Conservation (phyloP, 2,888 invertebrate genomes). For the Germaria angustata region DNA sequence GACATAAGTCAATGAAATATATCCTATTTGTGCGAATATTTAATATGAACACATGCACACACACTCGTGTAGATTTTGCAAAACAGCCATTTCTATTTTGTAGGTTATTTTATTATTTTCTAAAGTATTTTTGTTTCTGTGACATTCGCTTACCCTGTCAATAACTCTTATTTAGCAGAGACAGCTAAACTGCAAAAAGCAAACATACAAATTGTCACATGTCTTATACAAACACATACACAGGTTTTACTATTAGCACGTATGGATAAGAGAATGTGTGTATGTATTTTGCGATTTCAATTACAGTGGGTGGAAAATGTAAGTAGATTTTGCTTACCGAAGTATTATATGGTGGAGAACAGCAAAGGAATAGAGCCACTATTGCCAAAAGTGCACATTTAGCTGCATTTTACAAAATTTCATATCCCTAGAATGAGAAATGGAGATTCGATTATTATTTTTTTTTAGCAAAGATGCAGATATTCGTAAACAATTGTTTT, state of each 20-base stretch:
- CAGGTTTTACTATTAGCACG: not conserved
- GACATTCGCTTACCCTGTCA: conserved; percentile 58
- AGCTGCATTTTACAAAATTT: too few species aligned
- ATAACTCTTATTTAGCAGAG: conserved; percentile 52
- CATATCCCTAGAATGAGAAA: too few species aligned
- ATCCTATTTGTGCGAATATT: conserved; percentile 54
- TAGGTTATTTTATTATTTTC: conserved; percentile 68
- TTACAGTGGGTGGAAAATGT: not conserved
- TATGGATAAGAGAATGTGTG: not conserved
- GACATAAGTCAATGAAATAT: conserved; percentile 78
- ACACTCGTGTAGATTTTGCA: not conserved
- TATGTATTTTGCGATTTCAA: not conserved
- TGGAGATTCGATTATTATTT: too few species aligned
- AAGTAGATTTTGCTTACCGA: not conserved
- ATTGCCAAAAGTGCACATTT: too few species aligned
- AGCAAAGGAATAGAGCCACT: not conserved
- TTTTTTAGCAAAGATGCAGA: too few species aligned
- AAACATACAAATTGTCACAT: conserved; percentile 14
- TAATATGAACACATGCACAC: not conserved
- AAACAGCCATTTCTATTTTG: conserved; percentile 51
- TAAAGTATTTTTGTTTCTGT: conserved; percentile 47
- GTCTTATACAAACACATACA: not conserved
- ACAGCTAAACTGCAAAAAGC: not conserved
- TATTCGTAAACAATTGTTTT: too few species aligned
- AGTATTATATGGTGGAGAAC: too few species aligned